Evolutionary conservation across 2,888 invertebrate species (phyloP).

Genomic region (Oligia strigilis): DNA sequence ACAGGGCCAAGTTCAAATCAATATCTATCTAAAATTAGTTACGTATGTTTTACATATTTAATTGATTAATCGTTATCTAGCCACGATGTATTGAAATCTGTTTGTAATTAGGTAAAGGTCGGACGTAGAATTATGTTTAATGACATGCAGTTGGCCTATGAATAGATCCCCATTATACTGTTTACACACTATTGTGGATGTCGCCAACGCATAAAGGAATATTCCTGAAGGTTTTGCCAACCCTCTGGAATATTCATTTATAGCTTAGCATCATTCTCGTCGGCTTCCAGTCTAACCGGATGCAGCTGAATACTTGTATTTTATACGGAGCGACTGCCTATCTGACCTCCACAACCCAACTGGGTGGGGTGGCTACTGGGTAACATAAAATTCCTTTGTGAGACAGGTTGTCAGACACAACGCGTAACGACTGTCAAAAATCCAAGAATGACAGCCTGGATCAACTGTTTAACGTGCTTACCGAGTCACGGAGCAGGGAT

Average conservation of each 20-base stretch:
- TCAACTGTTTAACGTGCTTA: too few relatives aligned
- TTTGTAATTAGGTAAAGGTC: slow-evolving; percentile 53
- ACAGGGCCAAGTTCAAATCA: slow-evolving; percentile 50
- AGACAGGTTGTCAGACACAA: too few relatives aligned
- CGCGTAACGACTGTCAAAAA: too few relatives aligned
- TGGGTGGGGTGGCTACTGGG: too few relatives aligned
- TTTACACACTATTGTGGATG: slow-evolving; percentile 30
- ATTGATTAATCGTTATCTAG: slow-evolving; percentile 40
- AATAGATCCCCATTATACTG: slow-evolving; percentile 36
- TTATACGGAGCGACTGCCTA: too few relatives aligned
- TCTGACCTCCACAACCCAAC: too few relatives aligned
- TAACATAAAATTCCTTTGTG: too few relatives aligned
- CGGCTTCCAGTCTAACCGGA: too few relatives aligned
- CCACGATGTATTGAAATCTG: slow-evolving; percentile 33
- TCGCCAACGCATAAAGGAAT: slow-evolving; percentile 24
- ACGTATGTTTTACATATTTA: slow-evolving; percentile 35
- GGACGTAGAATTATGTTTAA: slow-evolving; percentile 37
- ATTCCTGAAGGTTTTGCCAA: slow-evolving; percentile 30
- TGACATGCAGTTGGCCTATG: slow-evolving; percentile 26
- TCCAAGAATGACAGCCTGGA: too few relatives aligned
- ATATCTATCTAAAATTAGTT: slow-evolving; percentile 37
- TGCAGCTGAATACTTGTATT: too few relatives aligned
- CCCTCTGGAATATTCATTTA: slow-evolving; percentile 28
- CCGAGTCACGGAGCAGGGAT: too few relatives aligned
- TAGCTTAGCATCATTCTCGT: background rate